Conservation (phyloP, 2,113 vertebrate species). For the Gallinago media region DNA sequence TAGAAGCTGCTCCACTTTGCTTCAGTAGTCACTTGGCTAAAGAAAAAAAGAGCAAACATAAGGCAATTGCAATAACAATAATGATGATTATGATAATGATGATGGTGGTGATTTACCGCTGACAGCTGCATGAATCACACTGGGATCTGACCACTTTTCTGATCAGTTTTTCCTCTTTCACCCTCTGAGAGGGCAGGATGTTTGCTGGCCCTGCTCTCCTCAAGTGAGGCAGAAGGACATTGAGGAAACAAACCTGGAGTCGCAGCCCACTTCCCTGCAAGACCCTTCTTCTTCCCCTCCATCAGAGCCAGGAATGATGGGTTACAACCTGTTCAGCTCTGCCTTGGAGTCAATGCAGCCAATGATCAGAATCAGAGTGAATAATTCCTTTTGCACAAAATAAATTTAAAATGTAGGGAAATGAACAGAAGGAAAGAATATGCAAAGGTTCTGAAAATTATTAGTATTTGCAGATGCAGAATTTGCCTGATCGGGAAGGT, state of each 20-base stretch:
- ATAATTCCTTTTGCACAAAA: background rate
- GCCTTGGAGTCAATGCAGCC: fast-evolving
- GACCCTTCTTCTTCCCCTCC: background rate
- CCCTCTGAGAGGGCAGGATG: background rate
- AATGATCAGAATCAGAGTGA: background rate
- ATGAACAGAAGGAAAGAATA: background rate
- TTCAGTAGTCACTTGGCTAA: background rate
- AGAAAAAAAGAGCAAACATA: background rate
- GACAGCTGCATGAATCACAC: background rate
- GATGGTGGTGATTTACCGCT: background rate
- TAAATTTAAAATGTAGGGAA: background rate
- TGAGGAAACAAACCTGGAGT: background rate
- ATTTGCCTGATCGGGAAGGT: background rate
- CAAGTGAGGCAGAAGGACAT: background rate
- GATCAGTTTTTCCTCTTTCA: background rate
- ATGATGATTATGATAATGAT: no score
- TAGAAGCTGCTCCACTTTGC: background rate
- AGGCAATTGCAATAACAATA: background rate
- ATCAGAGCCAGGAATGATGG: background rate
- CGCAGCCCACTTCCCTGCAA: background rate
- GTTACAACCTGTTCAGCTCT: background rate
- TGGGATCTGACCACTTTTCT: background rate
- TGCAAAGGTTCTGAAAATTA: background rate
- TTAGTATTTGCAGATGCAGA: background rate
- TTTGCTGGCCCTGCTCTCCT: background rate